These are phyloP conservation scores for Lasioglossum albipes DNA, from an alignment of 1,140 invertebrate species.

Conservation along the genomic window DNA sequence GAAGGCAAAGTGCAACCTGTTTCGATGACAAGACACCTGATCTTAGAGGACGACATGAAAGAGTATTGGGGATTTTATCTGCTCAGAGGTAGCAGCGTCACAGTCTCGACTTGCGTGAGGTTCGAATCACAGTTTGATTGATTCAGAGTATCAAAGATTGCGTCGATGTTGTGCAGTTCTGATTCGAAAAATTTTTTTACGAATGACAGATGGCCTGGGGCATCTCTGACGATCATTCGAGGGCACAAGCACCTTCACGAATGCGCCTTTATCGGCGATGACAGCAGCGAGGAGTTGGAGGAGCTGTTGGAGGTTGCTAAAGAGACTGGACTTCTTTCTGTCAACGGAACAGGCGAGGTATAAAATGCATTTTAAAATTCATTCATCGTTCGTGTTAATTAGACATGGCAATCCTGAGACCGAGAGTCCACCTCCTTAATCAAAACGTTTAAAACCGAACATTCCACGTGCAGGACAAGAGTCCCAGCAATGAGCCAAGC, in stretches of 20 bases:
- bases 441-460: too few species aligned
- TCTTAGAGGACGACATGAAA: constrained; percentile 89
- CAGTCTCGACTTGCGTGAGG: constrained; percentile 88
- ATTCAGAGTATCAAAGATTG: too few species aligned
- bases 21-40: constrained; percentile 85
- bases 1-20: constrained; percentile 81
- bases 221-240: constrained; percentile 87
- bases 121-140: constrained; percentile 62
- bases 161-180: too few species aligned
- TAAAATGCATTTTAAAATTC: background rate
- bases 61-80: constrained; percentile 92
- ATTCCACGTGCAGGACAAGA: constrained; percentile 50
- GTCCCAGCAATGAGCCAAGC: constrained; percentile 76
- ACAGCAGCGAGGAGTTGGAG: constrained; percentile 87
- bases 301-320: constrained; percentile 81
- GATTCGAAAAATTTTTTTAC: background rate
- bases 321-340: constrained; percentile 61
- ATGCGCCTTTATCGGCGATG: constrained; percentile 90
- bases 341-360: constrained; percentile 48
- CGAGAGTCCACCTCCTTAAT: too few species aligned
- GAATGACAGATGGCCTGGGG: constrained; percentile 84
- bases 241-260: constrained; percentile 88
- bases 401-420: too few species aligned
- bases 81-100: constrained; percentile 86
- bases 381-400: too few species aligned